Conservation (phyloP, 2,113 vertebrate genomes). For the Rhagologus leucostigma region DNA sequence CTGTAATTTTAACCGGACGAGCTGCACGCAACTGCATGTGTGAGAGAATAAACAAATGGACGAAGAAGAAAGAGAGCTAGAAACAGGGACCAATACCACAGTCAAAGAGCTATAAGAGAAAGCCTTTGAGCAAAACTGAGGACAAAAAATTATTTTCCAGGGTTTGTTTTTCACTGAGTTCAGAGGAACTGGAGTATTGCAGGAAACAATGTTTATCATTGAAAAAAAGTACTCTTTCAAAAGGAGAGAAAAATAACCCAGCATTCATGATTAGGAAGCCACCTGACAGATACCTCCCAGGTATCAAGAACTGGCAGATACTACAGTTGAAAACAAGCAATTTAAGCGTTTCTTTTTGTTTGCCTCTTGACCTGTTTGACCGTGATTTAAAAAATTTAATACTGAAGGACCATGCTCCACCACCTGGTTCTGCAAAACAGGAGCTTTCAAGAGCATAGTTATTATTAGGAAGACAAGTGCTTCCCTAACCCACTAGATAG, state of each 20-base stretch:
- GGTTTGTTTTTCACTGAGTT: not conserved
- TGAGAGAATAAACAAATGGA: not conserved
- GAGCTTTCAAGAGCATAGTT: not conserved
- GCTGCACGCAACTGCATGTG: not conserved
- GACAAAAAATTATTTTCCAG: not conserved
- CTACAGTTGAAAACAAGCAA: not conserved
- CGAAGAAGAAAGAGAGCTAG: not conserved
- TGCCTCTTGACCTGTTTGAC: not conserved
- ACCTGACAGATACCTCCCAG: not conserved
- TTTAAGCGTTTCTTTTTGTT: not conserved
- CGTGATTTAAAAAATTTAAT: not conserved
- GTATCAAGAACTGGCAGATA: not conserved
- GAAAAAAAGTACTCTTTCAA: not conserved
- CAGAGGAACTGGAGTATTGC: not conserved
- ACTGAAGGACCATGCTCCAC: not conserved
- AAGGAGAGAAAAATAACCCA: not conserved
- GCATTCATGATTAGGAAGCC: not conserved
- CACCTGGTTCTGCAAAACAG: not conserved
- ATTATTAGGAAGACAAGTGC: conserved; percentile 40
- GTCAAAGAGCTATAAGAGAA: not conserved
- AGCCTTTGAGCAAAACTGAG: not conserved
- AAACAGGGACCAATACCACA: not conserved
- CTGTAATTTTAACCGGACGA: not conserved
- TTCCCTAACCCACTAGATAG: not conserved
- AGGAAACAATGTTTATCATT: not conserved